Evolutionary conservation across 1,140 invertebrate genomes (phyloP).

Genomic region (Cepaea nemoralis): DNA sequence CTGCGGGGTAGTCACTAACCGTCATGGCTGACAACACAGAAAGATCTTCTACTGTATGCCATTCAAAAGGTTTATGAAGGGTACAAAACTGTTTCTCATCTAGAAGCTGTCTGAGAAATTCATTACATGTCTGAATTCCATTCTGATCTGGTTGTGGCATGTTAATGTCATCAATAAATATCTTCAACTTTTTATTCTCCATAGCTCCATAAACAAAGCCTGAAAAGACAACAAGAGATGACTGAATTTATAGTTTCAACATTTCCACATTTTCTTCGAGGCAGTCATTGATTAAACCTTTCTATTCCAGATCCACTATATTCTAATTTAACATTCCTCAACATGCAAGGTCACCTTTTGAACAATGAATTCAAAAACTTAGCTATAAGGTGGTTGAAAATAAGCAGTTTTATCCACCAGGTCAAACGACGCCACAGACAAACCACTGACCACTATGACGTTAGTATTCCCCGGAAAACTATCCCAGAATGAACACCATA

Average conservation of each 20-base stretch:
- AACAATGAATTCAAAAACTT: no score
- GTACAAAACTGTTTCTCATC: slow-evolving; percentile 69
- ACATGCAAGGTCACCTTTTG: no score
- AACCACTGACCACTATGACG: no score
- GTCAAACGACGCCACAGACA: no score
- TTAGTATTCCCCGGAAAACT: no score
- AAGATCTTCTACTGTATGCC: slow-evolving; percentile 67
- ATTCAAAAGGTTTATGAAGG: slow-evolving; percentile 70
- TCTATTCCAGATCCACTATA: no score
- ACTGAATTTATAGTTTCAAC: neutral
- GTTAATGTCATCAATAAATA: slow-evolving; percentile 72
- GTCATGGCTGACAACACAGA: slow-evolving; percentile 67
- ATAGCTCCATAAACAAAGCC: slow-evolving; percentile 72
- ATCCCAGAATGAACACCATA: no score
- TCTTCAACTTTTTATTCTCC: slow-evolving; percentile 69
- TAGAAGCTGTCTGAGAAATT: slow-evolving; percentile 68
- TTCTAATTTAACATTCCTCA: no score
- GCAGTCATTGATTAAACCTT: neutral
- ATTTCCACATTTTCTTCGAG: neutral
- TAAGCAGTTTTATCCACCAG: no score
- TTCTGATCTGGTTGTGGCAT: slow-evolving; percentile 63
- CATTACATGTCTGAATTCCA: slow-evolving; percentile 68
- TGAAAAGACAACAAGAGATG: no score
- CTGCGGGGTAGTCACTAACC: slow-evolving; percentile 62
- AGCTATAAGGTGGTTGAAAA: no score